These are phyloP conservation scores for Drosophila pruinosa DNA, from an alignment of 1,140 invertebrate genomes.

Conservation along the genomic window DNA sequence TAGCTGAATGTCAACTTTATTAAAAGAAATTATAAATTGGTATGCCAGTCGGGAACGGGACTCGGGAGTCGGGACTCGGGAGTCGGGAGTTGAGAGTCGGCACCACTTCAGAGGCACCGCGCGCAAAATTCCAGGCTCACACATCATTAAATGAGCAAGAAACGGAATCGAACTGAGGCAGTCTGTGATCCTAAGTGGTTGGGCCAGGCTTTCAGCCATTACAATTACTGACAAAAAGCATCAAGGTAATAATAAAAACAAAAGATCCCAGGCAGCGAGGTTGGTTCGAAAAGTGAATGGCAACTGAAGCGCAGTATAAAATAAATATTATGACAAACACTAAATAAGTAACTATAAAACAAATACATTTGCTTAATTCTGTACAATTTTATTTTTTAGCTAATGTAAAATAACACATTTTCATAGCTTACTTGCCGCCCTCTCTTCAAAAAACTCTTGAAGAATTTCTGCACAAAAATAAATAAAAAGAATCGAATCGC, in stretches of 20 bases:
- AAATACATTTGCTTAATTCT: too few relatives aligned
- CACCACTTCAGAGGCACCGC: conserved; percentile 69
- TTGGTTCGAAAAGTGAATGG: conserved; percentile 7
- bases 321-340: too few relatives aligned
- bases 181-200: conserved; percentile 51
- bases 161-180: conserved; percentile 14
- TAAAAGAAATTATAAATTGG: conserved; percentile 82
- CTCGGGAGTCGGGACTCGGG: not conserved
- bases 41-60: conserved; percentile 63
- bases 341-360: too few relatives aligned
- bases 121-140: conserved; percentile 80
- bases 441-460: not conserved
- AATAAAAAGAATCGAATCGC: conserved; percentile 10
- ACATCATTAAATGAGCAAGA: conserved; percentile 79
- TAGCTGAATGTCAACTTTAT: conserved; percentile 78
- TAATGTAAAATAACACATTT: too few relatives aligned
- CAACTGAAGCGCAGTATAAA: not conserved
- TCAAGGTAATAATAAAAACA: conserved; percentile 75
- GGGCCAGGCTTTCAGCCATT: conserved; percentile 62
- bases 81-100: conserved; percentile 21
- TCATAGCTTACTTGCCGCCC: not conserved
- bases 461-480: conserved; percentile 9
- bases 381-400: too few relatives aligned
- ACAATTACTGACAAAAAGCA: conserved; percentile 81
- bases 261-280: conserved; percentile 40